These are phyloP conservation scores for Didymodactylos carnosus DNA, from an alignment of 2,888 invertebrate genomes.

Conservation along the genomic window DNA sequence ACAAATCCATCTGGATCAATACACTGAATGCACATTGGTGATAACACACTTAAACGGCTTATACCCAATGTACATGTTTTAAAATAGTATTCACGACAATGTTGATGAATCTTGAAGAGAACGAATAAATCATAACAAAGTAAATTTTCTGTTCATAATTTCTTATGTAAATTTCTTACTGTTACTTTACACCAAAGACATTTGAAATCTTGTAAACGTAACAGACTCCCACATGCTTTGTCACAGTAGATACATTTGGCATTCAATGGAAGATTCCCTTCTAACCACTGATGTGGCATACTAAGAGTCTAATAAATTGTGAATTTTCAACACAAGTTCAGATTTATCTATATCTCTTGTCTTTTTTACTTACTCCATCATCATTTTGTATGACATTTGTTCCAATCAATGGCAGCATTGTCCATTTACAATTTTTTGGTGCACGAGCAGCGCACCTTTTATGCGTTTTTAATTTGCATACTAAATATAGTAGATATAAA, in stretches of 20 bases:
- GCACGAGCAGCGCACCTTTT: slow-evolving; percentile 79
- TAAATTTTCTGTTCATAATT: neutral
- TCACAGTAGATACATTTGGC: slow-evolving; percentile 78
- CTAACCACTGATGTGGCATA: slow-evolving; percentile 96
- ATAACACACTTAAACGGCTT: slow-evolving; percentile 71
- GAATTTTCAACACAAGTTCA: too few species aligned
- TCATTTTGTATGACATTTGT: slow-evolving; percentile 73
- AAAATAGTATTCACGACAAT: slow-evolving; percentile 58
- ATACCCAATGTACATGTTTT: slow-evolving; percentile 66
- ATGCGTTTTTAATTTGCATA: slow-evolving; percentile 91
- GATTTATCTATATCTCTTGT: too few species aligned
- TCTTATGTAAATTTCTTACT: slow-evolving; percentile 23
- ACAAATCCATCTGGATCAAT: slow-evolving; percentile 68
- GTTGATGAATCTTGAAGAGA: slow-evolving; percentile 51
- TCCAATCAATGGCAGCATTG: slow-evolving; percentile 78
- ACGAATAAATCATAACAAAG: too few species aligned
- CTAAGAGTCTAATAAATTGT: slow-evolving; percentile 38
- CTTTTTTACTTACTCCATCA: too few species aligned
- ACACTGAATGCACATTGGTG: slow-evolving; percentile 73
- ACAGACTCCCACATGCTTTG: slow-evolving; percentile 82
- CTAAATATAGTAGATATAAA: slow-evolving; percentile 30
- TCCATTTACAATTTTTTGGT: slow-evolving; percentile 89
- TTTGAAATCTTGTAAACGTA: slow-evolving; percentile 79
- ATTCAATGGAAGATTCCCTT: slow-evolving; percentile 82
- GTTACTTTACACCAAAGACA: slow-evolving; percentile 84